Evolutionary conservation across 2,113 vertebrate genomes (phyloP).

Genomic region (Neogobius melanostomus): DNA sequence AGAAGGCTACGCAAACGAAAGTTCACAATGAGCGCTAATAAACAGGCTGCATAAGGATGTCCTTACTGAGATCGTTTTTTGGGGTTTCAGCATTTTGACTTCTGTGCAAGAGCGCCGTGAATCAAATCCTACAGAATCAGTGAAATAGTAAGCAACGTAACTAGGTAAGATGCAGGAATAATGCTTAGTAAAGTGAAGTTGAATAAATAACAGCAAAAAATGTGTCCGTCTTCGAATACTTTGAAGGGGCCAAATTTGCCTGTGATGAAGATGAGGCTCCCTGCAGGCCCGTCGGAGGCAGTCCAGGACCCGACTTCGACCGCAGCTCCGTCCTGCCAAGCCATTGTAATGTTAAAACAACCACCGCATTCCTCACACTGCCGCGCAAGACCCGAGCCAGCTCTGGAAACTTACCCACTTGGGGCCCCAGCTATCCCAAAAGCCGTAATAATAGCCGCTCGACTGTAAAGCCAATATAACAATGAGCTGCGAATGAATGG

Average conservation of each 20-base stretch:
- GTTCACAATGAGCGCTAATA: conserved; percentile 26
- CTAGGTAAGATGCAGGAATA: too few relatives aligned
- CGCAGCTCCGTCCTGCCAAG: conserved; percentile 57
- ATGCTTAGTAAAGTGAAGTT: too few relatives aligned
- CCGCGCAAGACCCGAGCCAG: conserved; percentile 43
- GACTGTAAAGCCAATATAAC: conserved; percentile 31
- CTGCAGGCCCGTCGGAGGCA: conserved; percentile 53
- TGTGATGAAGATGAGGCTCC: conserved; percentile 31
- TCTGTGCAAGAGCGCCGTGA: background rate
- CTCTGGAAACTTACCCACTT: conserved; percentile 62
- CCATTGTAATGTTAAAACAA: conserved; percentile 73
- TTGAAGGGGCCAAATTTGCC: background rate
- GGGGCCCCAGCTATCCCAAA: conserved; percentile 45
- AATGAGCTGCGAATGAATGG: conserved; percentile 23
- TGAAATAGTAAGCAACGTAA: too few relatives aligned
- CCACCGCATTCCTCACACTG: conserved; percentile 65
- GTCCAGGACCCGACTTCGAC: conserved; percentile 53
- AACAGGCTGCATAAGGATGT: conserved; percentile 19
- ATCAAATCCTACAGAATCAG: background rate
- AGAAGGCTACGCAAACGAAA: conserved; percentile 46
- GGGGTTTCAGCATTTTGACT: background rate
- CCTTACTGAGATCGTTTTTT: background rate
- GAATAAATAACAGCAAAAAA: too few relatives aligned
- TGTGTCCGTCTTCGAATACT: too few relatives aligned
- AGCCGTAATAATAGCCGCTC: conserved; percentile 23